Evolutionary conservation across 2,113 vertebrate species (phyloP), one percentile per base, ranked within the genome.

Genomic region (Tenrec ecaudatus): DNA sequence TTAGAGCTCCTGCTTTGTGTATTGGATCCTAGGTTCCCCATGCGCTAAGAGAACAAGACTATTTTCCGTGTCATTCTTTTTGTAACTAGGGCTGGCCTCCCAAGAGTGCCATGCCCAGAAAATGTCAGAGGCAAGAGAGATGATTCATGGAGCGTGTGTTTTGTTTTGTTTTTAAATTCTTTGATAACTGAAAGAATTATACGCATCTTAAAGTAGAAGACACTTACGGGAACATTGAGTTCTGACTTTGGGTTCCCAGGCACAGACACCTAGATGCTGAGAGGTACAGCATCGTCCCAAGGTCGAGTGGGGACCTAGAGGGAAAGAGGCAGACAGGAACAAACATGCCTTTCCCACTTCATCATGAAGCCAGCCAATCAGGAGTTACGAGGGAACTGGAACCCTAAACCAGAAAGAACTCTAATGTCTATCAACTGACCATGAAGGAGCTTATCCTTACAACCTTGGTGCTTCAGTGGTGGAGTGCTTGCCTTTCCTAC

Each of bases 111-210:
- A 60, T 84, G 14, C 47, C 71, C 43, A 69, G 2, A 78, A 82
- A 87, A 60, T 47, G 15, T 82, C 66, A 22, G 31, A 68, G 36
- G 20, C 53, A 47, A 64, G 60, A 8, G 22, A 80, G 53, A 66
- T 94, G 82, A 89, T 68, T 78, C 71, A 94, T 10, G 19, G 33
- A 84, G 43, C 58, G 14, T 60, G 10, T 29, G 47, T 88, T 83
- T 77, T 82, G 12, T 38, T 94, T 94, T 92, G 5, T 38, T 91
- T 92, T 31, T 79, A 68, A 82, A 76, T 80, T 89, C 25, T 96
- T 86, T 64, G 33, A 15, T 77, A 83, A 76, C 53, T 77, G 75
- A 81, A 53, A 53, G 31, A 53, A 38, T 23, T 29, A 25, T 23
- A n/a, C 3, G 33, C 6, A 84, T 92, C 80, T 75, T 31, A 84